Evolutionary conservation across 2,797 vertebrate species (phyloP).

Genomic region (Danio tinwini): DNA sequence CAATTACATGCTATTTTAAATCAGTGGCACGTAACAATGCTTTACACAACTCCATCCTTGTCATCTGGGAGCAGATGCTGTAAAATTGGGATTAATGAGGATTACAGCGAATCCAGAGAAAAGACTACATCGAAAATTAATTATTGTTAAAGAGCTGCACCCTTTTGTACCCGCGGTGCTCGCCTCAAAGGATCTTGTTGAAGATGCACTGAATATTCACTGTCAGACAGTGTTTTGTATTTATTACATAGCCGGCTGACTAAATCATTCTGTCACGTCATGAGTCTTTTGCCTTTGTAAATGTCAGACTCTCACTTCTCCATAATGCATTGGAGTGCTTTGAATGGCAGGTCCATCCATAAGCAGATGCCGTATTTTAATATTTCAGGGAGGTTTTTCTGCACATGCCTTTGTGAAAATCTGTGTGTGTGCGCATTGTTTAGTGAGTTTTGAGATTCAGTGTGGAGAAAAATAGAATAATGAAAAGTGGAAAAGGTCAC

Average conservation of each 20-base stretch:
- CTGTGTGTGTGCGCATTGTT: not conserved
- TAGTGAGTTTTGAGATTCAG: slow-evolving; percentile 15
- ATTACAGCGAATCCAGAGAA: slow-evolving; percentile 47
- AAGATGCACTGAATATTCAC: slow-evolving; percentile 30
- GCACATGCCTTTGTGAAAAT: not conserved
- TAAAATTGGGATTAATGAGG: slow-evolving; percentile 51
- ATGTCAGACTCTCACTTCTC: slow-evolving; percentile 51
- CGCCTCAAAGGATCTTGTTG: slow-evolving; percentile 28
- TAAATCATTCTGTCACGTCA: slow-evolving; percentile 39
- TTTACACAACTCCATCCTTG: slow-evolving; percentile 33
- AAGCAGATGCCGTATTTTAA: slow-evolving; percentile 40
- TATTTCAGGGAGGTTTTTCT: slow-evolving; percentile 24
- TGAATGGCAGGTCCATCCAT: slow-evolving; percentile 38
- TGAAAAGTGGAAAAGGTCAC: slow-evolving; percentile 55
- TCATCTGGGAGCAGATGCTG: slow-evolving; percentile 47
- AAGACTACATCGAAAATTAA: slow-evolving; percentile 38
- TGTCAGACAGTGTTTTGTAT: slow-evolving; percentile 38
- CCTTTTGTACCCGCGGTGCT: slow-evolving; percentile 9
- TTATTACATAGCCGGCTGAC: slow-evolving; percentile 46
- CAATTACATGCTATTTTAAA: slow-evolving; percentile 36
- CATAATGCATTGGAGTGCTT: slow-evolving; percentile 51
- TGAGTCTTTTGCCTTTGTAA: slow-evolving; percentile 46
- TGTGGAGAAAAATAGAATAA: slow-evolving; percentile 25
- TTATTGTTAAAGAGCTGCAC: slow-evolving; percentile 36
- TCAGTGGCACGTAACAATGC: slow-evolving; percentile 37